phyloP scores from a whole-genome alignment of 2,888 invertebrate genomes.

The Adelphocoris suturalis region DNA sequence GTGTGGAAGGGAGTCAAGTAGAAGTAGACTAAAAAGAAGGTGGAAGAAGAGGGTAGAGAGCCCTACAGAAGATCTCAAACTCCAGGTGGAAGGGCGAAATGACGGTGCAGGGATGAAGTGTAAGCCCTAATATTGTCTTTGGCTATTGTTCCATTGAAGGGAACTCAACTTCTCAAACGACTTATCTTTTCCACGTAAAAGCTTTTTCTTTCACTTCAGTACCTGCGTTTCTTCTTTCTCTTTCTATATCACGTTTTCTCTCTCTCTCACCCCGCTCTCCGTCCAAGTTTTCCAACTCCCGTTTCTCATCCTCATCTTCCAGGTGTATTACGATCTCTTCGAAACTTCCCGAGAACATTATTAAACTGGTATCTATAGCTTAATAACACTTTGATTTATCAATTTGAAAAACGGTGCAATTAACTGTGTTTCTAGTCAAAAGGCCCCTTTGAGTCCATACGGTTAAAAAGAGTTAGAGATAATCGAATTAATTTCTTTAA shows the following conservation, averaged over 20 bases:
- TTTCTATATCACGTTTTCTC: neutral
- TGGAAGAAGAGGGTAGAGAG: too few relatives aligned
- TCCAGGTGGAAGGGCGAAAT: constrained; percentile 42
- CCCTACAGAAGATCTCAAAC: neutral
- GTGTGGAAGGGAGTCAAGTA: neutral
- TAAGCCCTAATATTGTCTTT: constrained; percentile 61
- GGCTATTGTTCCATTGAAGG: constrained; percentile 63
- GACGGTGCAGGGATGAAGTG: constrained; percentile 39
- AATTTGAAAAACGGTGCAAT: too few relatives aligned
- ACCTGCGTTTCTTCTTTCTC: neutral
- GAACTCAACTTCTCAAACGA: constrained; percentile 59
- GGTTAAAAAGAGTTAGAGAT: too few relatives aligned
- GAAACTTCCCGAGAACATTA: neutral
- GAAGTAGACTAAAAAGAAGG: neutral
- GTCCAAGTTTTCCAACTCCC: neutral
- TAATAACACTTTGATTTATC: too few relatives aligned
- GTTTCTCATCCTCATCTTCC: neutral
- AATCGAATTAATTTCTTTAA: too few relatives aligned
- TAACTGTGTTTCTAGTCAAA: too few relatives aligned
- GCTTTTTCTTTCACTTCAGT: constrained; percentile 39
- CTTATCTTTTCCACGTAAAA: constrained; percentile 49
- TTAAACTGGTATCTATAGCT: neutral
- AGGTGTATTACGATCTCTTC: neutral
- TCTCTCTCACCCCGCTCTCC: neutral
- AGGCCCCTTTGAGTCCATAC: too few relatives aligned